Evolutionary conservation across 1,140 invertebrate species (phyloP).

Genomic region (roundworm (Caenorhabditis elegans)): WBcel235 BX284606.5:4969001-4969500

Average conservation of each 20-base stretch:
- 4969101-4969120: too few relatives aligned
- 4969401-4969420: constrained; percentile 26
- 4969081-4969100: too few relatives aligned
- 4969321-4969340: constrained; percentile 20
- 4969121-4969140: too few relatives aligned
- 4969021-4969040: too few relatives aligned
- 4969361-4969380: not conserved
- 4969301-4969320: constrained; percentile 23
- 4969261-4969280: constrained; percentile 18
- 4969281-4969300: constrained; percentile 24
- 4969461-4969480: not conserved
- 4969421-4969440: not conserved
- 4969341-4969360: constrained; percentile 15
- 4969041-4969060: too few relatives aligned
- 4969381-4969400: constrained; percentile 23
- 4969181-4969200: too few relatives aligned
- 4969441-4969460: constrained; percentile 8
- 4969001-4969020: too few relatives aligned
- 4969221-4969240: constrained; percentile 57
- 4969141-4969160: too few relatives aligned
- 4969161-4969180: too few relatives aligned
- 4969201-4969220: too few relatives aligned
- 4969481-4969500: not conserved
- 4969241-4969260: constrained; percentile 61
- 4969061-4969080: too few relatives aligned